Base-by-base conservation (phyloP, 1,140 invertebrate species). In the Elymnias hypermnestra region DNA sequence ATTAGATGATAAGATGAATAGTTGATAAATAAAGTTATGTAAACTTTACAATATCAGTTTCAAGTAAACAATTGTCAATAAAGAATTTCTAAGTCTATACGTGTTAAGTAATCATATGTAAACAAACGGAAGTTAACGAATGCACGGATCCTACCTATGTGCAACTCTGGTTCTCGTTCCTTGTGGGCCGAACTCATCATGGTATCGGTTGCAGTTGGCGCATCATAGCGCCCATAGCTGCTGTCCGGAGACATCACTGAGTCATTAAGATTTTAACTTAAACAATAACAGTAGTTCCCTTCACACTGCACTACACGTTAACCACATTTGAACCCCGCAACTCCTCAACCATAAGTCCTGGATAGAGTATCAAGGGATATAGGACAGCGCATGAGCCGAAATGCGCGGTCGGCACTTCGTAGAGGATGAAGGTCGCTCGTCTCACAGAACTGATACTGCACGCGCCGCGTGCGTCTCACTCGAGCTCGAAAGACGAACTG, bases 171-270 rank as follows among this genome's bases (percentile, higher is more conserved):
- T 46, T 87, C 86, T 52, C 76, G 74, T 31, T 87, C 85, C 69
- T 73, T 83, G 50, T 72, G 79, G 55, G 55, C 75, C 55, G 73
- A 69, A 56, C 69, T 72, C 70, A 83, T 75, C 47, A 83, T 70
- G 57, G 41, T 67, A 50, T 82, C 73, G 39, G 60, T 47, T 39
- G 76, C 62, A 51, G 70, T 65, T 37, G 76, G 72, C 64, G 74
- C 72, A 60, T 83, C 82, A 62, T 83, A 83, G 52, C 77, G 79
- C 62, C 73, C 79, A 68, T 86, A 86, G 45, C 78, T 87, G 66
- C 83, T 87, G 65, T 87, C 86, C 65, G 86, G 86, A 72, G 79
- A 86, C 83, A 86, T 86, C 68, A 86, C 76, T 76, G 57, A 71
- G 85, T 83, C 75, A 83, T 77, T n/a, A 59, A 59, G 44, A 62